A percentile compares a stretch with the other conserved stretches of the same genome.
These are phyloP conservation scores for Lithosia quadra DNA, from an alignment of 2,888 invertebrate genomes.

Conservation along the genomic window DNA sequence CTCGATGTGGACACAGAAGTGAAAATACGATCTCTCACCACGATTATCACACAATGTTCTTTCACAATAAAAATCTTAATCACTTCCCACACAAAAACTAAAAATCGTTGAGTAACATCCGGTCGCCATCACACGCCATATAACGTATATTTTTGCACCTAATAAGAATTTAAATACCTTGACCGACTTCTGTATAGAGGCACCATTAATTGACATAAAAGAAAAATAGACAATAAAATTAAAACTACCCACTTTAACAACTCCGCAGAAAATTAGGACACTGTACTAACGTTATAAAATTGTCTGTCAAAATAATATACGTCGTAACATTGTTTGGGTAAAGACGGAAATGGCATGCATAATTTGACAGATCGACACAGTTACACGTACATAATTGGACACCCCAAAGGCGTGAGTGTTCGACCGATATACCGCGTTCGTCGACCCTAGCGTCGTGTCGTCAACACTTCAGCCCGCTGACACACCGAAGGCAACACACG, in stretches of 20 bases:
- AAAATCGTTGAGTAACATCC: constrained; percentile 67
- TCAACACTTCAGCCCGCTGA: constrained; percentile 58
- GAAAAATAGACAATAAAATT: constrained; percentile 47
- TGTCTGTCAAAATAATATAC: constrained; percentile 41
- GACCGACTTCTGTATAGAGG: constrained; percentile 65
- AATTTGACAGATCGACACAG: constrained; percentile 59
- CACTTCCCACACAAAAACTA: constrained; percentile 72
- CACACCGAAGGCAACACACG: constrained; percentile 56
- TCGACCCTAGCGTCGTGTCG: constrained; percentile 61
- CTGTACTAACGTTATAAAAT: constrained; percentile 25
- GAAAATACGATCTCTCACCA: constrained; percentile 78
- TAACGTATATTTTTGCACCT: constrained; percentile 68
- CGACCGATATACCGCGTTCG: constrained; percentile 71
- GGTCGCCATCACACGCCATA: constrained; percentile 59
- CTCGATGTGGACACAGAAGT: constrained; percentile 69
- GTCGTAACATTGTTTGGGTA: constrained; percentile 40
- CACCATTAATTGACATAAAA: constrained; percentile 52
- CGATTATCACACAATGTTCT: constrained; percentile 71
- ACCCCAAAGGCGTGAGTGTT: constrained; percentile 63
- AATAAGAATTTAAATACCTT: constrained; percentile 66
- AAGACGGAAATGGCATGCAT: constrained; percentile 52
- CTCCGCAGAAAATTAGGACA: constrained; percentile 38
- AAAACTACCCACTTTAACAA: constrained; percentile 60
- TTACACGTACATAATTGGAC: constrained; percentile 64
- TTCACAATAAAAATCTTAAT: constrained; percentile 64